These are phyloP conservation scores for Diloba caeruleocephala DNA, from an alignment of 2,888 invertebrate genomes.

Conservation along the genomic window DNA sequence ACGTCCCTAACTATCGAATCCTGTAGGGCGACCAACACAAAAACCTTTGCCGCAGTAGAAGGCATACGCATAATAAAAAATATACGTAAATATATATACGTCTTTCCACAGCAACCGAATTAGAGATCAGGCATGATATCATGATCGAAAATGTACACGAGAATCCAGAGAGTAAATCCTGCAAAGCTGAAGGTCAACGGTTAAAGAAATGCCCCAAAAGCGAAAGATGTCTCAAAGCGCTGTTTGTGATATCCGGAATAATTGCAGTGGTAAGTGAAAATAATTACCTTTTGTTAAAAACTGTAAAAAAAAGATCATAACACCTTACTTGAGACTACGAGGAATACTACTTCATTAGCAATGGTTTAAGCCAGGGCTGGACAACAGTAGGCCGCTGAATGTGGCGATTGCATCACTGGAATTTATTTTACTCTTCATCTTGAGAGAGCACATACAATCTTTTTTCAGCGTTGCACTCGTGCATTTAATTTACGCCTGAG, in stretches of 20 bases:
- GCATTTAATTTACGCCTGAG: slow-evolving; percentile 3
- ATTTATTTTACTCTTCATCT: no score
- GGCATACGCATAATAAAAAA: no score
- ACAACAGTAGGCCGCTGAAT: no score
- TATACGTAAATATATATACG: no score
- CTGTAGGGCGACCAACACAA: no score
- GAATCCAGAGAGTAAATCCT: background rate
- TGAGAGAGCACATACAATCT: background rate
- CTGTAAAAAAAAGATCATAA: no score
- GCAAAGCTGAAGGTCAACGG: background rate
- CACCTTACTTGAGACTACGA: no score
- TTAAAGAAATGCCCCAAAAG: background rate
- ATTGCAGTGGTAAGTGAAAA: slow-evolving; percentile 46
- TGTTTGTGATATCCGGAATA: slow-evolving; percentile 48
- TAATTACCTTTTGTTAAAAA: background rate
- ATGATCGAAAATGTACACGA: slow-evolving; percentile 15
- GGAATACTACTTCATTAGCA: no score
- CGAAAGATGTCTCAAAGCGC: slow-evolving; percentile 15
- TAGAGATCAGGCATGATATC: slow-evolving; percentile 17
- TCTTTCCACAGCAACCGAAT: slow-evolving; percentile 50
- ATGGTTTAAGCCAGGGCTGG: no score
- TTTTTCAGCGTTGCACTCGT: slow-evolving; percentile 8
- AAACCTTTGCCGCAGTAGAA: no score
- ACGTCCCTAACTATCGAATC: no score
- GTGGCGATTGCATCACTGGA: no score